These are phyloP conservation scores for Emys orbicularis DNA, from an alignment of 2,797 vertebrate genomes.

Conservation along the genomic window DNA sequence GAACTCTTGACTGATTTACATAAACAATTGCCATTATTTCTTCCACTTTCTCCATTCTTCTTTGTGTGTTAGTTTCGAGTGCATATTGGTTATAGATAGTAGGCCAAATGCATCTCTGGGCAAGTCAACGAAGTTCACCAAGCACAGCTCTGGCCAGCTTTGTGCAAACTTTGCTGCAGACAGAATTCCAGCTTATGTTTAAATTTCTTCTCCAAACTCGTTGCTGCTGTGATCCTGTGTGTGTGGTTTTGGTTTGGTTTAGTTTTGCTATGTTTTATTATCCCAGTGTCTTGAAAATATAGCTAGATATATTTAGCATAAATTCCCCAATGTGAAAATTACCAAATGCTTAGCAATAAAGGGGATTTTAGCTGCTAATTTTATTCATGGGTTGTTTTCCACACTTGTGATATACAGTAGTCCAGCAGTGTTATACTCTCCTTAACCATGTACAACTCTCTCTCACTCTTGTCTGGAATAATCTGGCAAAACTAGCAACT, in stretches of 20 bases:
- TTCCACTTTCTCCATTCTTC: not conserved
- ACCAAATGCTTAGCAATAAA: not conserved
- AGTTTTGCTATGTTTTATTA: not conserved
- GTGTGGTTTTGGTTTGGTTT: not conserved
- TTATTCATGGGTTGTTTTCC: not conserved
- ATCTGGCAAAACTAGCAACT: not conserved
- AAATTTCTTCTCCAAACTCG: fast-evolving
- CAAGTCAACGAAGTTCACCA: not conserved
- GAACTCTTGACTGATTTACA: not conserved
- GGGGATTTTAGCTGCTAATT: not conserved
- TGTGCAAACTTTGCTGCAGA: not conserved
- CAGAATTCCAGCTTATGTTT: not conserved
- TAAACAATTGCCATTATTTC: not conserved
- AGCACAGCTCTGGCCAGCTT: fast-evolving
- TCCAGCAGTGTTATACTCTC: not conserved
- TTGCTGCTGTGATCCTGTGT: not conserved
- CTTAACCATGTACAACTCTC: not conserved
- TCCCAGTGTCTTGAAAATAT: fast-evolving
- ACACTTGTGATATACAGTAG: not conserved
- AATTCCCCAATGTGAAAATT: not conserved
- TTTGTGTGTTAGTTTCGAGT: not conserved
- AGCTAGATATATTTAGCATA: not conserved
- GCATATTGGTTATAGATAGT: not conserved
- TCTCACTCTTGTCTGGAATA: not conserved
- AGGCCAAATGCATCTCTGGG: not conserved